These are phyloP conservation scores for Coreoperca whiteheadi DNA, from an alignment of 2,113 vertebrate species.

Conservation along the genomic window DNA sequence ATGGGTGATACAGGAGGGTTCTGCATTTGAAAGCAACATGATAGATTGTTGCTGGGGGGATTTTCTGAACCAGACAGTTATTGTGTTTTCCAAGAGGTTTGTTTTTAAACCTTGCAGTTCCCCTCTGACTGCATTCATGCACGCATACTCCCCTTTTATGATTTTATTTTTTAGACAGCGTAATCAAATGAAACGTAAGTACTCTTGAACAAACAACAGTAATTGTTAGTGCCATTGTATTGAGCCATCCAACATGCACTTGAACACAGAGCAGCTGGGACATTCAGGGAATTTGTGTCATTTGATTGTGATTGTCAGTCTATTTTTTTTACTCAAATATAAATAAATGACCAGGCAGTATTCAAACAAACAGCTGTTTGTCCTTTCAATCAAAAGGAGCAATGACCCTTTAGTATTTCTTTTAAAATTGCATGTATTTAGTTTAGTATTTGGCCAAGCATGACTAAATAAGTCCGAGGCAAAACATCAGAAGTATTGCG, in stretches of 20 bases:
- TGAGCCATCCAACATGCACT: conserved; percentile 57
- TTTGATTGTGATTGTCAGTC: conserved; percentile 27
- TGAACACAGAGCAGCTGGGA: conserved; percentile 37
- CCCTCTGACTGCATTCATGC: conserved; percentile 47
- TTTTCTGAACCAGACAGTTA: conserved; percentile 49
- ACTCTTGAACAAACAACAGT: conserved; percentile 70
- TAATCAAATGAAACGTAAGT: conserved; percentile 72
- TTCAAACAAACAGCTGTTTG: conserved; percentile 2
- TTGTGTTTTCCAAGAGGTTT: conserved; percentile 70
- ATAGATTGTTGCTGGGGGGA: conserved; percentile 36
- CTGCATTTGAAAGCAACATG: conserved; percentile 17
- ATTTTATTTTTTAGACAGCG: conserved; percentile 63
- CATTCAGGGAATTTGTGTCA: conserved; percentile 54
- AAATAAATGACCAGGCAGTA: conserved; percentile 22
- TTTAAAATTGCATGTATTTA: background rate
- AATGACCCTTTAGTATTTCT: background rate
- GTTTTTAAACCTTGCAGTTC: conserved; percentile 57
- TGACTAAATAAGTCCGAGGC: background rate
- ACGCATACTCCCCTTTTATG: conserved; percentile 49
- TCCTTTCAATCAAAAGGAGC: background rate
- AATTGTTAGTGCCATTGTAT: conserved; percentile 67
- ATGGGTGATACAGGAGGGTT: background rate
- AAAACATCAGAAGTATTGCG: too few species aligned
- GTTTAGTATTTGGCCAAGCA: background rate
- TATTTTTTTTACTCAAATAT: conserved; percentile 16